Percentiles rank a stretch among this genome's conserved stretches.
These are phyloP conservation scores for Montipora cactus DNA, from an alignment of 64 coral and sea anemone genomes.

Conservation along the genomic window DNA sequence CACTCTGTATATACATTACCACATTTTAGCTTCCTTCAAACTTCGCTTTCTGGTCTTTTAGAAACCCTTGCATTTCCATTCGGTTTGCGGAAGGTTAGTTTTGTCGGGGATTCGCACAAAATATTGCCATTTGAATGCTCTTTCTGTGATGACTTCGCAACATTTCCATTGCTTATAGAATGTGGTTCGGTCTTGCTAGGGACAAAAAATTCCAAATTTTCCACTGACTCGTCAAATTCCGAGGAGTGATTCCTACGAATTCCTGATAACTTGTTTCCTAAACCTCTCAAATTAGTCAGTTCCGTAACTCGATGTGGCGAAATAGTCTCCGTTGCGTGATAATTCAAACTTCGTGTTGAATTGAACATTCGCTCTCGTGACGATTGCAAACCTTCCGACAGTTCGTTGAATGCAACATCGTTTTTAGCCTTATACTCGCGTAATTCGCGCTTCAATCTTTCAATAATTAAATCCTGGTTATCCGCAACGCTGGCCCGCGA, in stretches of 20 bases:
- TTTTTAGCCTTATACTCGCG: constrained; percentile 56
- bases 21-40: not conserved
- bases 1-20: too few species aligned
- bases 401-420: not conserved
- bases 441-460: constrained; percentile 58
- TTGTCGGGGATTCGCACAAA: not conserved
- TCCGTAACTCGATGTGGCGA: not conserved
- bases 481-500: constrained; percentile 50
- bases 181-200: not conserved
- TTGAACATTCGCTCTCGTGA: not conserved
- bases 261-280: not conserved
- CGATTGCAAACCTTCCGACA: not conserved
- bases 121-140: not conserved
- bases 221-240: constrained; percentile 8
- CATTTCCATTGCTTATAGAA: not conserved
- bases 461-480: constrained; percentile 60
- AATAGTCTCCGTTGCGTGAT: not conserved
- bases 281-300: not conserved
- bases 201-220: not conserved
- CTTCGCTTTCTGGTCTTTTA: constrained; percentile 35
- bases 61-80: not conserved
- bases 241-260: not conserved
- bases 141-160: not conserved
- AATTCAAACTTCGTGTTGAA: not conserved
- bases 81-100: not conserved